Evolutionary conservation across 2,797 vertebrate genomes (phyloP).

Genomic region (Gobio occitaniae): DNA sequence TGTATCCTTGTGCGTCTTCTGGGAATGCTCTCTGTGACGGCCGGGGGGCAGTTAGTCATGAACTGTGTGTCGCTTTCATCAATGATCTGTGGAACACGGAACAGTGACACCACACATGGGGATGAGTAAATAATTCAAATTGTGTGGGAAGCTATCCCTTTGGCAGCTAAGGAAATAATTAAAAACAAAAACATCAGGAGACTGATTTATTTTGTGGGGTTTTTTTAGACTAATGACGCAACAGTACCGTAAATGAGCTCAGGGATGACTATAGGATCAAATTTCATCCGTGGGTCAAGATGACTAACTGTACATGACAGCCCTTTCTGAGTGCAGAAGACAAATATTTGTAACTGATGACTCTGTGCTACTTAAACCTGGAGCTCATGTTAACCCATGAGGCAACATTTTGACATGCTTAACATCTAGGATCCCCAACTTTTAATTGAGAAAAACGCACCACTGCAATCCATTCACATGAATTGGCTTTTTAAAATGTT

Average conservation of each 20-base stretch:
- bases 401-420: not conserved
- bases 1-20: slow-evolving; percentile 92
- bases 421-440: no score
- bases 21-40: slow-evolving; percentile 93
- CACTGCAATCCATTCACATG: not conserved
- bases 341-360: slow-evolving; percentile 1
- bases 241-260: slow-evolving; percentile 4
- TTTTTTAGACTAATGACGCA: slow-evolving; percentile 11
- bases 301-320: slow-evolving; percentile 20
- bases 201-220: not conserved
- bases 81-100: slow-evolving; percentile 83
- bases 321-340: not conserved
- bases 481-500: not conserved
- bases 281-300: slow-evolving; percentile 11
- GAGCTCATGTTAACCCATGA: not conserved
- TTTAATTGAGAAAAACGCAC: not conserved
- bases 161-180: not conserved
- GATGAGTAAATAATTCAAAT: not conserved
- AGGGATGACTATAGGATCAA: not conserved
- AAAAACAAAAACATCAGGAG: slow-evolving; percentile 17
- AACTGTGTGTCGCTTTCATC: slow-evolving; percentile 96
- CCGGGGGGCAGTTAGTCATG: slow-evolving; percentile 93
- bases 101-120: not conserved
- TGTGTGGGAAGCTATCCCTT: not conserved
- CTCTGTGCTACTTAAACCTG: not conserved